These are phyloP conservation scores for Neodontobutis hainanensis DNA, from an alignment of 2,113 vertebrate genomes.

Conservation along the genomic window DNA sequence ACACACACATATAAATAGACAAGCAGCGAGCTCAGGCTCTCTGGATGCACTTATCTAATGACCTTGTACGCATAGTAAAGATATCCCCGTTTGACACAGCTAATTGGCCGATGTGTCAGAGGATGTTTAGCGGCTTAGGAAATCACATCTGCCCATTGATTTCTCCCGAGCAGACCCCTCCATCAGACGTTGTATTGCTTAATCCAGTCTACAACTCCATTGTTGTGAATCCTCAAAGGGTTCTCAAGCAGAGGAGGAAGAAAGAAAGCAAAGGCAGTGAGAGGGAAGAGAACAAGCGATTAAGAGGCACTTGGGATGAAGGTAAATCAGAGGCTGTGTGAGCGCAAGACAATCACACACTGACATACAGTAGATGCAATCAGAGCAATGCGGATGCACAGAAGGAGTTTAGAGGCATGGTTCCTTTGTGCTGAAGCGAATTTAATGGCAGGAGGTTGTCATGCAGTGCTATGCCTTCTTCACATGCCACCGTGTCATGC, in stretches of 20 bases:
- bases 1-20: conserved; percentile 8
- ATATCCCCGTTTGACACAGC: conserved; percentile 70
- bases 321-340: conserved; percentile 55
- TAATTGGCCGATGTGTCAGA: conserved; percentile 72
- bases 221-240: conserved; percentile 71
- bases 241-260: conserved; percentile 48
- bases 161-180: conserved; percentile 44
- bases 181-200: conserved; percentile 69
- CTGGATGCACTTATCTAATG: conserved; percentile 60
- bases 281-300: conserved; percentile 53
- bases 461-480: conserved; percentile 27
- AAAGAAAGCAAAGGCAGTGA: conserved; percentile 30
- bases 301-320: conserved; percentile 61
- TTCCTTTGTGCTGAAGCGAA: conserved; percentile 24
- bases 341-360: conserved; percentile 33
- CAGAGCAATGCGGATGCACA: conserved; percentile 9
- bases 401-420: conserved; percentile 1
- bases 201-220: conserved; percentile 75
- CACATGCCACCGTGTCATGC: conserved; percentile 32
- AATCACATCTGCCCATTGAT: conserved; percentile 75
- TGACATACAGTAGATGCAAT: conserved; percentile 24
- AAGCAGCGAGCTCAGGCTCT: conserved; percentile 7
- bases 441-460: conserved; percentile 44
- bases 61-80: conserved; percentile 66
- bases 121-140: conserved; percentile 75